phyloP scores from a whole-genome alignment of 2,888 invertebrate genomes.

The Hyposoter didymator region DNA sequence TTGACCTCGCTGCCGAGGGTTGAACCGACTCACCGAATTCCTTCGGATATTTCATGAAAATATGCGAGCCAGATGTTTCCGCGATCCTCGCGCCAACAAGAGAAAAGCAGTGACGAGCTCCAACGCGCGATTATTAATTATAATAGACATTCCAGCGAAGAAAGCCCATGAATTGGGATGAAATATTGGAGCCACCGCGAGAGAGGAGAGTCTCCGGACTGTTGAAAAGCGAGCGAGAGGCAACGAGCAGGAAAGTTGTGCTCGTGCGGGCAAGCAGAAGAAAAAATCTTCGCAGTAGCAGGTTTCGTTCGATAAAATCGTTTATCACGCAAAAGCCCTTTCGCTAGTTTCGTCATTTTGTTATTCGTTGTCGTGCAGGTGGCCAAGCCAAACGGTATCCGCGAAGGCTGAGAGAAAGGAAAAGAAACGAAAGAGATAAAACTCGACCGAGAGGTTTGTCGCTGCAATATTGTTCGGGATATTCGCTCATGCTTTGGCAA shows the following conservation, averaged over 20 bases:
- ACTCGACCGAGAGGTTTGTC: background rate
- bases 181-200: slow-evolving; percentile 35
- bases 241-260: background rate
- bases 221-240: background rate
- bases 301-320: slow-evolving; percentile 44
- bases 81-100: no score
- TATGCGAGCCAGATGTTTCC: no score
- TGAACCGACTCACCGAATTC: background rate
- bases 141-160: background rate
- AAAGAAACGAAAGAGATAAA: background rate
- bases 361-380: slow-evolving; percentile 20
- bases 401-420: slow-evolving; percentile 1
- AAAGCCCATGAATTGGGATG: slow-evolving; percentile 44
- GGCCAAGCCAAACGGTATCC: slow-evolving; percentile 13
- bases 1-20: background rate
- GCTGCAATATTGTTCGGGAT: slow-evolving; percentile 8
- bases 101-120: background rate
- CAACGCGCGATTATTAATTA: background rate
- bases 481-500: slow-evolving; percentile 37
- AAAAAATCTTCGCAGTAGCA: slow-evolving; percentile 27
- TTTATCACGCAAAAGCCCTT: slow-evolving; percentile 46
- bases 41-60: no score
- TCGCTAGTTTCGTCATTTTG: background rate
- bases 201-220: background rate
- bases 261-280: slow-evolving; percentile 35